Conservation (phyloP, 2,888 invertebrate species). For the Acanthosoma haemorrhoidale region DNA sequence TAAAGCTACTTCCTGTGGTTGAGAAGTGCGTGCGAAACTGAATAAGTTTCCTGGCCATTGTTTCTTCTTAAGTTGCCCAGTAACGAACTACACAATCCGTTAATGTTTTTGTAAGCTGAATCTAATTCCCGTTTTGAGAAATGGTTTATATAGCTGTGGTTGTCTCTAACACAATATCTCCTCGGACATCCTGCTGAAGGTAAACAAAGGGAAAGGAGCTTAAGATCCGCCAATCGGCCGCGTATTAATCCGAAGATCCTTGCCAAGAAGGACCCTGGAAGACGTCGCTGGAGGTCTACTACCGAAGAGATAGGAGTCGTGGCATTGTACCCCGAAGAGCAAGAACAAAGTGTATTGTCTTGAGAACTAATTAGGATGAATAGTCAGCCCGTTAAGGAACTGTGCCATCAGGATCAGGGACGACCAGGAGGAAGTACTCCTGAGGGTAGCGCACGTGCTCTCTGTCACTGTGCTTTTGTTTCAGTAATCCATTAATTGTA, state of each 20-base stretch:
- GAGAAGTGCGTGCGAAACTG: not conserved
- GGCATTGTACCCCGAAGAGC: too few relatives aligned
- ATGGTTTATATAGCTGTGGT: too few relatives aligned
- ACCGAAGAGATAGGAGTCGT: not conserved
- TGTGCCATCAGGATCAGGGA: constrained; percentile 10
- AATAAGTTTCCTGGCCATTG: constrained; percentile 1
- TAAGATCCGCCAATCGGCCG: constrained; percentile 1
- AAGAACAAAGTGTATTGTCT: constrained; percentile 11
- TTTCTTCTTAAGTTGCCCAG: not conserved
- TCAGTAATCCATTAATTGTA: not conserved
- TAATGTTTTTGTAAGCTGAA: too few relatives aligned
- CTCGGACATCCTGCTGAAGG: not conserved
- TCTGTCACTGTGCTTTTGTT: not conserved
- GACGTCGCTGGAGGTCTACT: constrained; percentile 2
- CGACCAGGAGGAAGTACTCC: not conserved
- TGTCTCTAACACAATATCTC: too few relatives aligned
- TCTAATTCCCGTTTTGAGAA: too few relatives aligned
- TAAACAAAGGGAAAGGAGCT: not conserved
- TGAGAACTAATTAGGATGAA: not conserved
- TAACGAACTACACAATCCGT: too few relatives aligned
- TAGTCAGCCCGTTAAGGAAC: constrained; percentile 2
- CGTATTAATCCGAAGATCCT: not conserved
- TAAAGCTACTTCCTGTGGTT: too few relatives aligned
- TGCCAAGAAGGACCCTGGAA: constrained; percentile 3
- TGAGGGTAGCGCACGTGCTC: not conserved